Evolutionary conservation across 2,888 invertebrate genomes (phyloP), one percentile per base, ranked within the genome.

Genomic region (Drosophila kanekoi): DNA sequence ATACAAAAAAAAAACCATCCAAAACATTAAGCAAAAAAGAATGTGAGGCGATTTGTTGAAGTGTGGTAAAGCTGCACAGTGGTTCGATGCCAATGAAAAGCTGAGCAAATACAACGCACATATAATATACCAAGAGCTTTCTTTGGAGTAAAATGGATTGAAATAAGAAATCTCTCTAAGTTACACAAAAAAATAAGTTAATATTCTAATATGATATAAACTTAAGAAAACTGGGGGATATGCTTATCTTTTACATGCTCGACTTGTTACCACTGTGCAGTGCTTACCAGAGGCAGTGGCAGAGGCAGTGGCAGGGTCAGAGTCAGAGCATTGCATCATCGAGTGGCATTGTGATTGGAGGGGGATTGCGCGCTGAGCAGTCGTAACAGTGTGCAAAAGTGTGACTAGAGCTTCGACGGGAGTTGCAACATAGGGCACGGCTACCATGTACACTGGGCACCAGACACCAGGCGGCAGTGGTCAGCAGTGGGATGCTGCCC

Each of bases 41-140:
- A 89, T 83, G 81, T 64, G 61, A 83, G 63, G 74, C 87, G 81
- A 85, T 85, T 85, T 89, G 85, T 87, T 87, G 71, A 77, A 84
- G 72, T 87, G 78, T 66, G 65, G 69, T 77, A 71, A 72, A 38
- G 43, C 53, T 23, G 70, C 64, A 83, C 76, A 61, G 73, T 82
- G 73, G 67, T 1, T 2, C 16, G n/a, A n/a, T 2, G 0, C 8
- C 1, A 8, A n/a, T 9, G 1, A 44, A 52, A 20, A 14, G 9
- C 3, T 44, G 4, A 9, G 1, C 11, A 35, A 20, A 57, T 23
- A n/a, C 10, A 9, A 3, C 9, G 10, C 13, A 20, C 0, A 41
- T 41, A 11, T 38, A 16, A 35, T n/a, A 33, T 11, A 11, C 4
- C 1, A 33, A 11, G 11, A 33, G 3, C 4, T 11, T 3, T 11